These are phyloP conservation scores for Epinephelus moara DNA, from an alignment of 2,113 vertebrate genomes.

Conservation along the genomic window DNA sequence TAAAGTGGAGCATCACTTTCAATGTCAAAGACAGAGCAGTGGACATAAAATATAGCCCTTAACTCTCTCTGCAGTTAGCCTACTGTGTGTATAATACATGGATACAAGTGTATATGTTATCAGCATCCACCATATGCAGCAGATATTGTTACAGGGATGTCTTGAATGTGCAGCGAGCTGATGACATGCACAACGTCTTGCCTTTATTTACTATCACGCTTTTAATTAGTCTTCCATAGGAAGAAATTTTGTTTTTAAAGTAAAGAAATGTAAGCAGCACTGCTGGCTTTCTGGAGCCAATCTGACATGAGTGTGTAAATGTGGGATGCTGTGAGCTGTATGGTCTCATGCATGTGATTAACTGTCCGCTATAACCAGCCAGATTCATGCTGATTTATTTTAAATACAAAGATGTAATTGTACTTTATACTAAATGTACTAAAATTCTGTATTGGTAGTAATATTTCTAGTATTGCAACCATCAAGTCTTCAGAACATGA, in stretches of 20 bases:
- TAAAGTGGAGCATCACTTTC: conserved; percentile 16
- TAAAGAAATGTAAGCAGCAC: not conserved
- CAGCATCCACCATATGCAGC: conserved; percentile 13
- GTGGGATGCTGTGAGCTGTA: conserved; percentile 43
- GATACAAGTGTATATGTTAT: conserved; percentile 7
- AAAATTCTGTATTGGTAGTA: conserved; percentile 23
- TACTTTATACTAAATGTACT: too few relatives aligned
- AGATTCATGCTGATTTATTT: conserved; percentile 55
- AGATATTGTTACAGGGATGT: not conserved
- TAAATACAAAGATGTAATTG: conserved; percentile 21
- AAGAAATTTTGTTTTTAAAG: conserved; percentile 72
- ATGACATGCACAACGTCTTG: conserved; percentile 48
- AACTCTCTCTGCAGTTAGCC: conserved; percentile 35
- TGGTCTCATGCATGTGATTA: conserved; percentile 54
- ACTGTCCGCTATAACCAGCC: conserved; percentile 36
- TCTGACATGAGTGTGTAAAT: conserved; percentile 24
- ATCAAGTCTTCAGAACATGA: conserved; percentile 18
- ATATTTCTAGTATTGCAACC: conserved; percentile 31
- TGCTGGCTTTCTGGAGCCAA: conserved; percentile 31
- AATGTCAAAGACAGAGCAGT: conserved; percentile 28
- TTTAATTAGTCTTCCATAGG: conserved; percentile 82
- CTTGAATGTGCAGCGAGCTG: conserved; percentile 31
- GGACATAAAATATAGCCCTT: conserved; percentile 68
- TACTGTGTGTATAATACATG: conserved; percentile 33
- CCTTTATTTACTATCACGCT: conserved; percentile 29